These are phyloP conservation scores for Platorchestia sp. DNA, from an alignment of 1,140 invertebrate genomes.

Conservation along the genomic window DNA sequence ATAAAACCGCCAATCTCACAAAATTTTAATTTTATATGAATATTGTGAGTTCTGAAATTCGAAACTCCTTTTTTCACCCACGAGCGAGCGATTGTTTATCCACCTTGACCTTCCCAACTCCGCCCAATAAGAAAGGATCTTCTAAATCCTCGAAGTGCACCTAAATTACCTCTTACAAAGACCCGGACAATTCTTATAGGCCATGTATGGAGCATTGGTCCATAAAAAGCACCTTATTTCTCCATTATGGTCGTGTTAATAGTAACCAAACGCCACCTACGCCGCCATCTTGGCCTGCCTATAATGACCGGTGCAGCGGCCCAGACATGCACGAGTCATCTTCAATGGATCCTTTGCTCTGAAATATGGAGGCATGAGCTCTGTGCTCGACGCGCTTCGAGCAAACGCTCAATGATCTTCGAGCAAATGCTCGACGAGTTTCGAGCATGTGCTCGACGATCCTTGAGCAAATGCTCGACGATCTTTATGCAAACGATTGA, in stretches of 20 bases:
- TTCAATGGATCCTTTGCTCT: neutral
- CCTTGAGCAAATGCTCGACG: neutral
- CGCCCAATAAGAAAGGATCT: neutral
- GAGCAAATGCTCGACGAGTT: neutral
- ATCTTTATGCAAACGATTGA: neutral
- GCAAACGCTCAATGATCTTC: neutral
- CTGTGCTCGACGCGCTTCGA: neutral
- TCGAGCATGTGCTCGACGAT: neutral
- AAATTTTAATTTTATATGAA: too few relatives aligned
- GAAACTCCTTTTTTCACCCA: too few relatives aligned
- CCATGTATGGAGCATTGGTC: neutral
- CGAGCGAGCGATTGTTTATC: too few relatives aligned
- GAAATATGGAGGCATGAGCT: neutral
- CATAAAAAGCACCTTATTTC: constrained; percentile 1
- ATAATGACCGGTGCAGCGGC: neutral
- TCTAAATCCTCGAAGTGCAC: neutral
- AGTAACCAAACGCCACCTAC: neutral
- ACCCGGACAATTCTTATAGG: neutral
- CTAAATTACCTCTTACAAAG: neutral
- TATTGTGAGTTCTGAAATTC: too few relatives aligned
- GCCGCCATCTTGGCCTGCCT: neutral
- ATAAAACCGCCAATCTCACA: too few relatives aligned
- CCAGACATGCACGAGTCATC: neutral
- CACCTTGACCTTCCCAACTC: neutral
- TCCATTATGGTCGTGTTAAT: neutral